Conservation (phyloP, 1,140 invertebrate species). For the Trichoplusia ni region DNA sequence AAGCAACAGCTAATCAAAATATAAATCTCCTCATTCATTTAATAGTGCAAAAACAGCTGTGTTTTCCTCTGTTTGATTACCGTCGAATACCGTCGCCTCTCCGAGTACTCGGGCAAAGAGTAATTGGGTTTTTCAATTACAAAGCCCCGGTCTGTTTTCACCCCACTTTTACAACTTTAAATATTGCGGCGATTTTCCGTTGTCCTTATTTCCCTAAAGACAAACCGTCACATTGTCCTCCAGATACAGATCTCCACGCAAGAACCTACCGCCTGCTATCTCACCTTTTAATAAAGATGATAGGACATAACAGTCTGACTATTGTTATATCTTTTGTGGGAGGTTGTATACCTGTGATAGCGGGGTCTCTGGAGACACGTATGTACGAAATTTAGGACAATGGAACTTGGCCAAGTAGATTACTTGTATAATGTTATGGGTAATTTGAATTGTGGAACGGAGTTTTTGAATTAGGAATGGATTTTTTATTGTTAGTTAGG, state of each 20-base stretch:
- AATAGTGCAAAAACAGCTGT: no score
- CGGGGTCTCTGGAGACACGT: neutral
- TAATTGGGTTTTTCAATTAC: no score
- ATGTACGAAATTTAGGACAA: slow-evolving; percentile 1
- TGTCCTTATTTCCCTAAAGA: neutral
- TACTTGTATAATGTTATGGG: neutral
- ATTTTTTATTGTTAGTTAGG: neutral
- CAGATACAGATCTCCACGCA: neutral
- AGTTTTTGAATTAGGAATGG: neutral
- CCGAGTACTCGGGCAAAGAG: no score
- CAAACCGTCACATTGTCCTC: neutral
- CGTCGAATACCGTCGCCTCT: no score
- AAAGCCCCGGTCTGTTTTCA: no score
- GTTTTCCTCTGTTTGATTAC: no score
- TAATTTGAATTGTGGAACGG: neutral
- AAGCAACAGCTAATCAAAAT: no score
- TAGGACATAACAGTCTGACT: neutral
- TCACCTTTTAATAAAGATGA: neutral
- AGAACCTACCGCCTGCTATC: neutral
- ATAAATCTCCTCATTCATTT: no score
- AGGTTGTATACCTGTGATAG: neutral
- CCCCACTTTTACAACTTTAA: no score
- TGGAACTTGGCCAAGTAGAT: neutral
- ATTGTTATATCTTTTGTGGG: slow-evolving; percentile 6
- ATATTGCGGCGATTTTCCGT: no score